Base-by-base conservation (phyloP, 2,888 invertebrate species). In the Meteorus colon region DNA sequence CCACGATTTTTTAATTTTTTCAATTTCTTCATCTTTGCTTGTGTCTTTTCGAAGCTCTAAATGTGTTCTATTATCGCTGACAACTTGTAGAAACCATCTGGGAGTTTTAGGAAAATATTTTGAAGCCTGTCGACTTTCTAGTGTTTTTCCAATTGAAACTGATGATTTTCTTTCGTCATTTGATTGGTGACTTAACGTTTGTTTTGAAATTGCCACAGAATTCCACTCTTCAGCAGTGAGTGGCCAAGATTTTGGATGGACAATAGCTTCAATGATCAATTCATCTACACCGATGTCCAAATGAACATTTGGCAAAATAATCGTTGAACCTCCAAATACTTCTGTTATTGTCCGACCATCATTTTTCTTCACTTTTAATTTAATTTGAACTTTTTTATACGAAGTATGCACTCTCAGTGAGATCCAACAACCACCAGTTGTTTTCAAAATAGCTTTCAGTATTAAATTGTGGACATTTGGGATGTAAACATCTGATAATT, bases 161-260 rank as follows among this genome's bases (percentile, higher is more conserved):
- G 73, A 31, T 27, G 60, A 31, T 29, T 74, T n/a, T 77, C 75
- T 19, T 19, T 24, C 2, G 19, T 24, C 12, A 29, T 14, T 65
- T 29, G 62, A 5, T 3, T 63, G 66, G 12, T 41, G 31, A 37
- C 34, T 51, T 8, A 48, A 24, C 4, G 65, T 78, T 16, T 27
- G 62, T 19, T 83, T 86, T 4, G 82, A 74, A 19, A 84, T 81
- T 14, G 85, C 82, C 0, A 87, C 89, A 1, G 82, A 77, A 0
- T 76, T 72, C 91, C 91, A 91, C 80, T 91, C 91, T 0, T 77
- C 74, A 6, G 76, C 78, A 0, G 86, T 89, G 68, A 91, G 79
- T 1, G 91, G 90, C 91, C 91, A 91, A 1, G 88, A 86, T 68
- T 90, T 79, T 4, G 89, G 82, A 0, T 89, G 72, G n/a, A 90